Percentiles rank a stretch among this genome's conserved stretches.
These are phyloP conservation scores for Drosophila nr. medialis DNA, from an alignment of 2,888 invertebrate species.

Conservation along the genomic window DNA sequence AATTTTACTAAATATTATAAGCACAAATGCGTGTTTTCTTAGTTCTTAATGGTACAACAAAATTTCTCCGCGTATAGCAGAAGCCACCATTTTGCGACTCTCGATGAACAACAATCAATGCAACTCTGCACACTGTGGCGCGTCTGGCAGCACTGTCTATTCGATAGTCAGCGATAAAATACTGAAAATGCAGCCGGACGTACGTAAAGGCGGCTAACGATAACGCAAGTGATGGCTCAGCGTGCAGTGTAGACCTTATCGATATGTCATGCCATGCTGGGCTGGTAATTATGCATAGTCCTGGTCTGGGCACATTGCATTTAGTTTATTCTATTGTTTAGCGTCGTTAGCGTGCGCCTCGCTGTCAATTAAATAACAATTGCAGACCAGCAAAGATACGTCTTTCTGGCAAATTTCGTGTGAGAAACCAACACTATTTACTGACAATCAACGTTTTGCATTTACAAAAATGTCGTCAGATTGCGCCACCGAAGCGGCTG, in stretches of 20 bases:
- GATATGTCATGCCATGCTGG: constrained; percentile 7
- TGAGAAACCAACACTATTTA: constrained; percentile 34
- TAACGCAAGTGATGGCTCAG: background rate
- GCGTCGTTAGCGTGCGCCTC: constrained; percentile 32
- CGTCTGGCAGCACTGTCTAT: constrained; percentile 51
- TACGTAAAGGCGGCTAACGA: background rate
- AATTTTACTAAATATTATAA: constrained; percentile 63
- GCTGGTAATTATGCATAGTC: background rate
- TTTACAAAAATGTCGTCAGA: constrained; percentile 64
- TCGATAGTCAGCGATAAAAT: constrained; percentile 34
- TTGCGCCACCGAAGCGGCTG: constrained; percentile 49
- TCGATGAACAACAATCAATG: constrained; percentile 64
- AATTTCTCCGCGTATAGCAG: constrained; percentile 81
- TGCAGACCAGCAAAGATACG: constrained; percentile 17
- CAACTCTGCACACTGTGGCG: constrained; percentile 53
- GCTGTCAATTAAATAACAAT: constrained; percentile 39
- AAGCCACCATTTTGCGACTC: constrained; percentile 81
- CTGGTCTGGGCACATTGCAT: constrained; percentile 29
- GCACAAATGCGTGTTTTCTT: constrained; percentile 73
- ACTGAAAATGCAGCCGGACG: constrained; percentile 4
- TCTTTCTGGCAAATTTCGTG: constrained; percentile 27
- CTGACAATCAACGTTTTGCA: constrained; percentile 47
- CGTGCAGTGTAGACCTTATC: constrained; percentile 10
- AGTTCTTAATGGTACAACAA: constrained; percentile 72
- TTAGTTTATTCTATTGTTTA: constrained; percentile 44